Conservation (phyloP, 2,113 vertebrate species). For the Microtus oregoni region DNA sequence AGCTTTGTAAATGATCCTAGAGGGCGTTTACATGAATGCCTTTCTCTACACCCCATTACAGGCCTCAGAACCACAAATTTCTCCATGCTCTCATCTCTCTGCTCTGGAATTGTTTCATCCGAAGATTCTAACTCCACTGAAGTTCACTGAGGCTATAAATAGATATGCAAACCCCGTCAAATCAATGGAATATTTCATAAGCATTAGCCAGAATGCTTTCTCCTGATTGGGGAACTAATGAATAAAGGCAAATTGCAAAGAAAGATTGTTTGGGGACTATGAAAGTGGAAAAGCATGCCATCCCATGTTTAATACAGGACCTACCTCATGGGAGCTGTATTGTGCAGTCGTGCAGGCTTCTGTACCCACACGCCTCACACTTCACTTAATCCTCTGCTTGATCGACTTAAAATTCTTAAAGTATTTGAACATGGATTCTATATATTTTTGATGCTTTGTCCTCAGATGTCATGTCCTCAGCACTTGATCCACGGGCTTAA, state of each 20-base stretch:
- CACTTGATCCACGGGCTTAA: background rate
- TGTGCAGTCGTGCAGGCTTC: too few relatives aligned
- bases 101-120: background rate
- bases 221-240: background rate
- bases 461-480: background rate
- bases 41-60: background rate
- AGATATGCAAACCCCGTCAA: background rate
- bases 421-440: background rate
- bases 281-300: background rate
- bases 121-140: background rate
- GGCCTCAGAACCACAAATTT: background rate
- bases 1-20: background rate
- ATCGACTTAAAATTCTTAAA: background rate
- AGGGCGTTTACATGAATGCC: background rate
- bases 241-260: background rate
- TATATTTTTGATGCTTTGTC: background rate
- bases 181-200: background rate
- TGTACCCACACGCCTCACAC: rapidly evolving
- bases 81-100: background rate
- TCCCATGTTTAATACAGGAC: background rate
- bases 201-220: background rate
- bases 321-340: background rate
- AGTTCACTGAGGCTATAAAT: background rate
- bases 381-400: background rate
- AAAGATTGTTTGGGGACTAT: background rate